A percentile compares a stretch with the other conserved stretches of the same genome.
Evolutionary conservation across 2,113 vertebrate genomes (phyloP).

Genomic region (Salvelinus namaycush): DNA sequence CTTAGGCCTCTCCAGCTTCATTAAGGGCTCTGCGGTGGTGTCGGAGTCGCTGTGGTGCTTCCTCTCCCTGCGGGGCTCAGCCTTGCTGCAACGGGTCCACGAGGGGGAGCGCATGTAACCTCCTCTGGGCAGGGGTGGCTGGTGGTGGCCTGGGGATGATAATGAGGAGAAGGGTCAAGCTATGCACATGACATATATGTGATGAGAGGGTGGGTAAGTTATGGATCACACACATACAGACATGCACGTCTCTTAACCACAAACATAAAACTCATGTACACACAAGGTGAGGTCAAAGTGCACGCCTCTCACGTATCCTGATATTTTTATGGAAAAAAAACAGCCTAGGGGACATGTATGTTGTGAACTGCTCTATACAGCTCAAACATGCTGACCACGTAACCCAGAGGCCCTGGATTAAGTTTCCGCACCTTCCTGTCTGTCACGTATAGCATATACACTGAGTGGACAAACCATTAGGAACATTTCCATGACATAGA

Average conservation of each 20-base stretch:
- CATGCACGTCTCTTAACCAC: neutral
- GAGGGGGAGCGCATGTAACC: slow-evolving; percentile 91
- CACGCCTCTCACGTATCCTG: neutral
- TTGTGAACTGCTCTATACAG: too few relatives aligned
- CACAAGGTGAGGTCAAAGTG: neutral
- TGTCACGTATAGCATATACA: too few relatives aligned
- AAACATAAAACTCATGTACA: neutral
- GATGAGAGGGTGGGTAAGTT: too few relatives aligned
- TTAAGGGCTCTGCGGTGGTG: slow-evolving; percentile 79
- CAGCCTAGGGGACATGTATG: too few relatives aligned
- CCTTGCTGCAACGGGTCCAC: slow-evolving; percentile 85
- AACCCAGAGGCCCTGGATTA: too few relatives aligned
- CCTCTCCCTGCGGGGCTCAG: slow-evolving; percentile 80
- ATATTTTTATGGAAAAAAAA: too few relatives aligned
- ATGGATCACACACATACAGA: neutral
- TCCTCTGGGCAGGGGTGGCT: slow-evolving; percentile 69
- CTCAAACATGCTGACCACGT: too few relatives aligned
- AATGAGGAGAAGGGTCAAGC: slow-evolving; percentile 4
- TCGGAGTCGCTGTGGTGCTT: slow-evolving; percentile 86
- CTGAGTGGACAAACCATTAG: too few relatives aligned
- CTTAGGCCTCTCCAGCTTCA: slow-evolving; percentile 84
- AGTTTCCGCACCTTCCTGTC: too few relatives aligned
- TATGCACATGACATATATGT: neutral
- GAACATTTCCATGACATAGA: too few relatives aligned
- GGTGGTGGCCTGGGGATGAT: slow-evolving; percentile 78